Conservation (phyloP, 2,888 invertebrate species). For the Ischnus inquisitorius region DNA sequence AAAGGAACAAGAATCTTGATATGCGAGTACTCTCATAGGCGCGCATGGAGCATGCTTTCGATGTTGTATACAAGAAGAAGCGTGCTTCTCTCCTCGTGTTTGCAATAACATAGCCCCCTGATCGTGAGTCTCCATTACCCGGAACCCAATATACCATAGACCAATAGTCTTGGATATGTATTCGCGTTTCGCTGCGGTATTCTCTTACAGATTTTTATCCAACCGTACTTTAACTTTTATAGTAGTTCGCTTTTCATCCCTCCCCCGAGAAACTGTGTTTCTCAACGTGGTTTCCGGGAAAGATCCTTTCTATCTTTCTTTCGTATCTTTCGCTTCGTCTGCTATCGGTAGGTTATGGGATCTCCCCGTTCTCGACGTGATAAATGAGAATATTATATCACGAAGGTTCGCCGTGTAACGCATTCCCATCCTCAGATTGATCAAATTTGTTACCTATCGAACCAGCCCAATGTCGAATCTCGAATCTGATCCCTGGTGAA, state of each 20-base stretch:
- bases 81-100: background rate
- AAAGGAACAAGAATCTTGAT: constrained; percentile 72
- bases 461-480: too few relatives aligned
- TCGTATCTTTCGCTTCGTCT: constrained; percentile 11
- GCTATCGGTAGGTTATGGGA: background rate
- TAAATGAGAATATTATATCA: constrained; percentile 77
- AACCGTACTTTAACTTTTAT: constrained; percentile 15
- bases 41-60: constrained; percentile 13
- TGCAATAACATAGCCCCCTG: constrained; percentile 71
- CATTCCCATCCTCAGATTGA: background rate
- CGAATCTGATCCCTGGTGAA: too few relatives aligned
- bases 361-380: constrained; percentile 66
- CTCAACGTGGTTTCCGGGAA: background rate
- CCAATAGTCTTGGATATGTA: constrained; percentile 8
- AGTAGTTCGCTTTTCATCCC: background rate
- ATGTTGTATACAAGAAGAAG: constrained; percentile 6
- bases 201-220: constrained; percentile 5
- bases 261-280: background rate
- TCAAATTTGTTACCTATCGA: background rate
- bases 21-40: constrained; percentile 48
- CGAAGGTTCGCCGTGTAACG: background rate
- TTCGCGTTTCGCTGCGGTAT: constrained; percentile 21
- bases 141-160: constrained; percentile 35
- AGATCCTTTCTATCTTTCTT: constrained; percentile 7
- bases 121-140: constrained; percentile 67